Percentiles rank a stretch among this genome's conserved stretches.
phyloP scores from a whole-genome alignment of 2,888 invertebrate genomes.

The Drosophila stalkeri region DNA sequence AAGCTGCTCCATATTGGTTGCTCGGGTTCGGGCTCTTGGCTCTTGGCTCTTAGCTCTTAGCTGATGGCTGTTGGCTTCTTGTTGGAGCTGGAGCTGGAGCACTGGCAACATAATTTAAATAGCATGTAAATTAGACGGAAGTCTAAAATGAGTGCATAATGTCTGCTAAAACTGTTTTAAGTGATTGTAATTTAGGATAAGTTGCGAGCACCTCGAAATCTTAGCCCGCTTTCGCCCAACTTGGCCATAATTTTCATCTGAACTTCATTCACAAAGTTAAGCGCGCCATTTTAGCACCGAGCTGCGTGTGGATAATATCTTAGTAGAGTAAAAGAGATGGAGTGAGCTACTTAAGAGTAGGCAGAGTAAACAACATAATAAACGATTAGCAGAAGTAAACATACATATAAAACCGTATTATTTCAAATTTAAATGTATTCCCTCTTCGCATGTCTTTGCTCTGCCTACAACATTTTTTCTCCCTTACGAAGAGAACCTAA shows the following conservation, averaged over 20 bases:
- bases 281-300: slow-evolving; percentile 18
- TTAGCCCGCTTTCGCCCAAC: slow-evolving; percentile 13
- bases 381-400: not conserved
- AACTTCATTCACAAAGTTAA: slow-evolving; percentile 39
- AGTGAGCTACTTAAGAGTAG: not conserved
- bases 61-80: slow-evolving; percentile 4
- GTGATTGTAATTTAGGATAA: slow-evolving; percentile 80
- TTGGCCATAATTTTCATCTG: slow-evolving; percentile 31
- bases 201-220: slow-evolving; percentile 39
- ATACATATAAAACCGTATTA: no score
- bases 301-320: slow-evolving; percentile 19
- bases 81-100: slow-evolving; percentile 3
- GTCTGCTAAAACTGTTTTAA: slow-evolving; percentile 78
- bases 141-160: slow-evolving; percentile 81
- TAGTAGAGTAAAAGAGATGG: not conserved
- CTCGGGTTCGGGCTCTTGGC: slow-evolving; percentile 16
- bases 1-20: slow-evolving; percentile 72
- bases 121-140: slow-evolving; percentile 81
- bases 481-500: not conserved
- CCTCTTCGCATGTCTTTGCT: not conserved
- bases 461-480: not conserved
- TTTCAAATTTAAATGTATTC: not conserved
- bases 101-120: slow-evolving; percentile 76
- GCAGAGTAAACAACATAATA: not conserved
- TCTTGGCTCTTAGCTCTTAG: slow-evolving; percentile 3